Conservation (phyloP, 2,888 invertebrate genomes). For the Orchesellides sinensis region DNA sequence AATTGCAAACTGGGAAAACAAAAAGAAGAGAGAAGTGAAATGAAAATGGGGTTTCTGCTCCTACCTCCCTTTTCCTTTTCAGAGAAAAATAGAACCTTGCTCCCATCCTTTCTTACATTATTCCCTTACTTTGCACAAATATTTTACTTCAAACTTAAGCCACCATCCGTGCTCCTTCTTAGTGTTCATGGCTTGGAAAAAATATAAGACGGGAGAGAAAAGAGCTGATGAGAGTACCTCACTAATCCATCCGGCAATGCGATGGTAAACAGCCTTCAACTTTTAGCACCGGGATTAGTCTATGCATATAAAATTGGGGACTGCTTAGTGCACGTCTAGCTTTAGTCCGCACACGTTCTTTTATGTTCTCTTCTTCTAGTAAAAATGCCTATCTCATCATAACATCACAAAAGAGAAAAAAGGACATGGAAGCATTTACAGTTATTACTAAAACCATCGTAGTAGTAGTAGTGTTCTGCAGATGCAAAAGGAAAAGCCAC, state of each 20-base stretch:
- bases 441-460: too few relatives aligned
- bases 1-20: background rate
- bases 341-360: too few relatives aligned
- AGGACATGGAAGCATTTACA: background rate
- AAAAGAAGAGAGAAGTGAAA: background rate
- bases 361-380: too few relatives aligned
- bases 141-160: constrained; percentile 55
- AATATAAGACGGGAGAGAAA: too few relatives aligned
- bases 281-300: constrained; percentile 20
- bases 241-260: constrained; percentile 12
- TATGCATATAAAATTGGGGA: constrained; percentile 17
- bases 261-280: constrained; percentile 35
- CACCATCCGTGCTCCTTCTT: constrained; percentile 25
- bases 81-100: background rate
- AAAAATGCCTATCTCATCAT: too few relatives aligned
- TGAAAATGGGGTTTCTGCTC: background rate
- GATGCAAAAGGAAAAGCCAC: too few relatives aligned
- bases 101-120: background rate
- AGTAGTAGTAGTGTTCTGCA: too few relatives aligned
- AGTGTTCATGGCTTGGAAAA: constrained; percentile 1
- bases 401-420: too few relatives aligned
- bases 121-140: constrained; percentile 16
- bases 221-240: constrained; percentile 22
- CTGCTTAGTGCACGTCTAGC: too few relatives aligned
- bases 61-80: background rate